These are phyloP conservation scores for Amphibalanus amphitrite DNA, from an alignment of 1,140 invertebrate genomes.

Conservation along the genomic window DNA sequence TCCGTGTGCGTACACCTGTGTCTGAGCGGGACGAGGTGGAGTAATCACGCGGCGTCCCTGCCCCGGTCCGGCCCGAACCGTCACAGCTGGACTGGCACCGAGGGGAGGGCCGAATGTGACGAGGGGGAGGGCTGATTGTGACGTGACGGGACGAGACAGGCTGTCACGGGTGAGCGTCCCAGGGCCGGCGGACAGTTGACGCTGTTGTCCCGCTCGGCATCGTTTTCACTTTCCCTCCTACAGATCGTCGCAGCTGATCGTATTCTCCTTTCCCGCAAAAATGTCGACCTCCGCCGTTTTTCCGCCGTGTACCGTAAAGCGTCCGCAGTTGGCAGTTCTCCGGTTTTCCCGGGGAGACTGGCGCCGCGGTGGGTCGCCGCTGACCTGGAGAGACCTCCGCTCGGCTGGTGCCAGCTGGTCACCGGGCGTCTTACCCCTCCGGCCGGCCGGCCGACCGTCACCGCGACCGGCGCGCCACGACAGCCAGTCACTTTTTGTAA, in stretches of 20 bases:
- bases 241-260: background rate
- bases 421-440: too few relatives aligned
- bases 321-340: background rate
- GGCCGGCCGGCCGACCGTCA: too few relatives aligned
- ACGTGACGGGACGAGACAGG: too few relatives aligned
- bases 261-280: background rate
- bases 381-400: background rate
- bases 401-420: too few relatives aligned
- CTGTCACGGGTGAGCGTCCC: too few relatives aligned
- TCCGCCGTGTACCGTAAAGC: background rate
- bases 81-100: background rate
- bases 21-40: background rate
- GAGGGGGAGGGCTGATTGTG: too few relatives aligned
- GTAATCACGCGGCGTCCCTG: background rate
- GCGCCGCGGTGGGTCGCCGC: background rate
- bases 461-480: background rate
- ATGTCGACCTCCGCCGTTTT: background rate
- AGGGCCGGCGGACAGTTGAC: too few relatives aligned
- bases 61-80: too few relatives aligned
- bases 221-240: background rate
- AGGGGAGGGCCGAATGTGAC: too few relatives aligned
- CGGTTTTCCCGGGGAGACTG: background rate
- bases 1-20: background rate
- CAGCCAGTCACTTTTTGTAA: background rate
- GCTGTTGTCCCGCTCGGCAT: too few relatives aligned